phyloP scores from a whole-genome alignment of 1,140 invertebrate genomes.

The Papilio polytes region DNA sequence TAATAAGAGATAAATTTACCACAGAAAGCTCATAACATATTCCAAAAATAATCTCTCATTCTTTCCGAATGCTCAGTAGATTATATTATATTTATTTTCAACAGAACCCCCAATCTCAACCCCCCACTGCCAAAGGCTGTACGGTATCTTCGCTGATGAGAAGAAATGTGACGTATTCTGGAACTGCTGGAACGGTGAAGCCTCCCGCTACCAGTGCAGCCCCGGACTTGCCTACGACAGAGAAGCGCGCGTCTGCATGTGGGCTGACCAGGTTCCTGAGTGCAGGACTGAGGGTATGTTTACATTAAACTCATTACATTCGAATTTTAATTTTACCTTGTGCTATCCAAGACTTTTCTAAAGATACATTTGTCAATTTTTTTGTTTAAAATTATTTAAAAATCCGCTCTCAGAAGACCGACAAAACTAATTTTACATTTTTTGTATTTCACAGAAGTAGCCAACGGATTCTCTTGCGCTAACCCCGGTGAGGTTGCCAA shows the following conservation, averaged over 20 bases:
- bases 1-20: background rate
- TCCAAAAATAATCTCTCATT: too few species aligned
- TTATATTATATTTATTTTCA: conserved; percentile 40
- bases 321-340: too few species aligned
- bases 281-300: conserved; percentile 92
- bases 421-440: conserved; percentile 26
- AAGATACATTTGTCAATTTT: background rate
- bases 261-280: conserved; percentile 96
- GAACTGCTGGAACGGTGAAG: conserved; percentile 98
- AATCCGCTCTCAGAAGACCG: too few species aligned
- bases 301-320: background rate
- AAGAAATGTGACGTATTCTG: conserved; percentile 96
- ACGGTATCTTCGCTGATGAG: conserved; percentile 96
- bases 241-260: conserved; percentile 96
- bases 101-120: conserved; percentile 94
- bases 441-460: conserved; percentile 89
- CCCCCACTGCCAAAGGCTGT: conserved; percentile 93
- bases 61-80: background rate
- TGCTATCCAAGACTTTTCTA: too few species aligned
- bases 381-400: too few species aligned
- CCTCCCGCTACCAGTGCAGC: conserved; percentile 96
- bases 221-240: conserved; percentile 97
- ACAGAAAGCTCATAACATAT: too few species aligned
- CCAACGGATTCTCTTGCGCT: conserved; percentile 94
- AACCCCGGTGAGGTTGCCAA: conserved; percentile 91